These are phyloP conservation scores for Tetramorium alpestre DNA, from an alignment of 1,140 invertebrate genomes.

Conservation along the genomic window DNA sequence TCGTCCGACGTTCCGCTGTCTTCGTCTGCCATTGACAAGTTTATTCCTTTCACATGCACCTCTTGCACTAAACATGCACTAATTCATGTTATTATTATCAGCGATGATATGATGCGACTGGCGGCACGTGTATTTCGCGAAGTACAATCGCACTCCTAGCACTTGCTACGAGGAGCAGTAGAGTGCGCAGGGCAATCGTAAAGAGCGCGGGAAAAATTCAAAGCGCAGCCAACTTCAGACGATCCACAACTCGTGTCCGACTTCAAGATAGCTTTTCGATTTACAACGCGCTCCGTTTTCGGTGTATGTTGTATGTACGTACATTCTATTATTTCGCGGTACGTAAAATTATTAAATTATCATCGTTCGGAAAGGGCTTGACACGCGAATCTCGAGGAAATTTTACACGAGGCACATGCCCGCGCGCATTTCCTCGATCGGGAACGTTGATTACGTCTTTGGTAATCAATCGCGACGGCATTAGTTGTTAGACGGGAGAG, in stretches of 20 bases:
- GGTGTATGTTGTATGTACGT: too few species aligned
- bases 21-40: constrained; percentile 76
- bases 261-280: neutral
- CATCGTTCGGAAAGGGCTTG: neutral
- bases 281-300: too few species aligned
- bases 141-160: neutral
- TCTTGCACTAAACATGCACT: neutral
- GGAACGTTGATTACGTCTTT: constrained; percentile 13
- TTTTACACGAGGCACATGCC: neutral
- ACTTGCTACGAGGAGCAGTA: neutral
- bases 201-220: neutral
- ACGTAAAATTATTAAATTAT: neutral
- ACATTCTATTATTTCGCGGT: neutral
- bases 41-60: neutral
- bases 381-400: neutral
- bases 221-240: neutral
- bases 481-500: constrained; percentile 39
- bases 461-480: neutral
- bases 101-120: neutral
- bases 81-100: neutral
- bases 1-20: constrained; percentile 85
- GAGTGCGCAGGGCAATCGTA: neutral
- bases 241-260: neutral
- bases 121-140: neutral
- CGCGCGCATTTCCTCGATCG: neutral